Percentiles rank a stretch among this genome's conserved stretches.
Evolutionary conservation across 92 coral and sea anemone species (phyloP).

Genomic region (Zoanthus solanderi): DNA sequence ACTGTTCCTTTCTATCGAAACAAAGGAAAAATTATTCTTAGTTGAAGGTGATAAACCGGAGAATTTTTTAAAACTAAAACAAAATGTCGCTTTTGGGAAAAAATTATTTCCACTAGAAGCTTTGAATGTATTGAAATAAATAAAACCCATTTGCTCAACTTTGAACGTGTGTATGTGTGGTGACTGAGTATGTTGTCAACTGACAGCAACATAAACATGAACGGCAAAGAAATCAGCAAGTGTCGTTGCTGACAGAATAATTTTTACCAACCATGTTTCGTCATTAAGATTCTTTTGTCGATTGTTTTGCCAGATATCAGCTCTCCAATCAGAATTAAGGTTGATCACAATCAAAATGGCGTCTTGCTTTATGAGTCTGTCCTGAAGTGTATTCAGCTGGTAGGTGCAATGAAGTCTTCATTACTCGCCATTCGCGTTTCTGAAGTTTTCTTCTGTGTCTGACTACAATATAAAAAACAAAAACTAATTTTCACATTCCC

Average conservation of each 20-base stretch:
- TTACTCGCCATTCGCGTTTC: constrained; percentile 12
- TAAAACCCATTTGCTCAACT: neutral
- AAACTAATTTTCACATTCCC: neutral
- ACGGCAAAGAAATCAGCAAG: neutral
- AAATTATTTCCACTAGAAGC: constrained; percentile 8
- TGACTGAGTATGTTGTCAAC: constrained; percentile 8
- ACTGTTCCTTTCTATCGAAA: neutral
- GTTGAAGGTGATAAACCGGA: constrained; percentile 11
- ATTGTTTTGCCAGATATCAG: constrained; percentile 38
- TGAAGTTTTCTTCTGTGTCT: constrained; percentile 11
- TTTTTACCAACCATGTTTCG: constrained; percentile 50
- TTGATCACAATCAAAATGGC: constrained; percentile 34
- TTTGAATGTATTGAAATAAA: neutral
- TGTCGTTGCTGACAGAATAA: constrained; percentile 32
- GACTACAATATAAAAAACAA: neutral
- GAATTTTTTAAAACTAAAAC: neutral
- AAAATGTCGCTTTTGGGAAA: constrained; percentile 15
- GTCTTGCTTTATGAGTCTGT: constrained; percentile 38
- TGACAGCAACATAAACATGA: neutral
- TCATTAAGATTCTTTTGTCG: constrained; percentile 46
- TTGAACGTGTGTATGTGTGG: neutral
- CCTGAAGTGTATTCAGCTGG: constrained; percentile 39
- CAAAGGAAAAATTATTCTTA: neutral
- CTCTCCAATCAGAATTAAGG: constrained; percentile 54
- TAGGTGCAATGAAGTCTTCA: neutral